Evolutionary conservation across 2,888 invertebrate species (phyloP).

Genomic region (Drosophila cracens): DNA sequence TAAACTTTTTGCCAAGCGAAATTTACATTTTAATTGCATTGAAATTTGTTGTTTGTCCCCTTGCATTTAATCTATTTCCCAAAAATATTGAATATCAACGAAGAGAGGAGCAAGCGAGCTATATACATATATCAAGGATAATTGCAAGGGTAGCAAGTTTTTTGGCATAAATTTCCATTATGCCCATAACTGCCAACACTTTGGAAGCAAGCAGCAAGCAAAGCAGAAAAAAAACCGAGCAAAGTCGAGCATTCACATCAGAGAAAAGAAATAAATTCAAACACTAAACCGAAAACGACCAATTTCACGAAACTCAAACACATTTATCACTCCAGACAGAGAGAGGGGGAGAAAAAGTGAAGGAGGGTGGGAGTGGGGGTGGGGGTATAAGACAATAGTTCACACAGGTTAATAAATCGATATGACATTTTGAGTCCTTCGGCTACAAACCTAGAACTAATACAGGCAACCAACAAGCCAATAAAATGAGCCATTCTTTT

Average conservation of each 20-base stretch:
- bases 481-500: constrained; percentile 73
- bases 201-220: constrained; percentile 25
- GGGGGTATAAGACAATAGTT: constrained; percentile 65
- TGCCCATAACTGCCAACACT: constrained; percentile 61
- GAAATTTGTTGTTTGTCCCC: constrained; percentile 69
- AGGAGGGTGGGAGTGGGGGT: not conserved
- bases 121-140: constrained; percentile 61
- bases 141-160: constrained; percentile 67
- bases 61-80: constrained; percentile 71
- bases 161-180: constrained; percentile 76
- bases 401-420: constrained; percentile 82
- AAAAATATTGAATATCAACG: constrained; percentile 79
- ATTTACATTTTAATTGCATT: constrained; percentile 82
- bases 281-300: constrained; percentile 69
- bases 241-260: constrained; percentile 1
- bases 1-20: constrained; percentile 61
- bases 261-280: constrained; percentile 69
- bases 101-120: not conserved
- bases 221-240: not conserved
- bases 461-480: constrained; percentile 57
- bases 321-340: constrained; percentile 62
- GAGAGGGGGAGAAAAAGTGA: too few species aligned
- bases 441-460: constrained; percentile 32
- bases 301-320: constrained; percentile 68
- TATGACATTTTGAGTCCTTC: constrained; percentile 72